Evolutionary conservation across 2,113 vertebrate species (phyloP).

Genomic region (Murina feae): DNA sequence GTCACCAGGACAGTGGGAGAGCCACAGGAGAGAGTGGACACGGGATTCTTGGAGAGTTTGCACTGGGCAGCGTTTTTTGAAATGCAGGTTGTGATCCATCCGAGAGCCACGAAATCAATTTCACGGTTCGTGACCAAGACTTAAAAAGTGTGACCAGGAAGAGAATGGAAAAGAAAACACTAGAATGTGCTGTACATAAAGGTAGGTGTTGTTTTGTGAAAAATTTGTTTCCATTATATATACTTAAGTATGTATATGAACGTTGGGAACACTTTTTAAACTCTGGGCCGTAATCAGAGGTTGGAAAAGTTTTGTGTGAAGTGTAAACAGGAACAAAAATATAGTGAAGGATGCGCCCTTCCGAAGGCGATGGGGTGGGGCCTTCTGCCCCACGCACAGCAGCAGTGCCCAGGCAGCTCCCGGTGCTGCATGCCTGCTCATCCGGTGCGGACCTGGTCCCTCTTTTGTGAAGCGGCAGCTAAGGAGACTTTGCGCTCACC

Average conservation of each 20-base stretch:
- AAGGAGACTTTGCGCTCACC: too few species aligned
- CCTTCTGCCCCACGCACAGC: background rate
- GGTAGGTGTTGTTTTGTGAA: background rate
- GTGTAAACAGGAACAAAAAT: background rate
- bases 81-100: background rate
- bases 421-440: too few species aligned
- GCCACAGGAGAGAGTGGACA: background rate
- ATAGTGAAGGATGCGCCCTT: background rate
- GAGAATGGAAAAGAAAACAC: background rate
- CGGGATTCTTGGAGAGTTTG: background rate
- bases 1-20: background rate
- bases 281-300: background rate
- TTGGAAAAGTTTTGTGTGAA: background rate
- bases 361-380: background rate
- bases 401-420: background rate
- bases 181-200: background rate
- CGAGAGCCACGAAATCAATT: background rate
- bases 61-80: background rate
- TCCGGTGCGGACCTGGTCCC: too few species aligned
- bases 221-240: background rate
- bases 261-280: background rate
- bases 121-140: background rate
- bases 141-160: background rate
- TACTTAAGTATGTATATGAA: background rate
- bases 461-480: too few species aligned